Evolutionary conservation across 1,140 invertebrate genomes (phyloP), one percentile per base, ranked within the genome.

Genomic region (Sarcophaga bullata): DNA sequence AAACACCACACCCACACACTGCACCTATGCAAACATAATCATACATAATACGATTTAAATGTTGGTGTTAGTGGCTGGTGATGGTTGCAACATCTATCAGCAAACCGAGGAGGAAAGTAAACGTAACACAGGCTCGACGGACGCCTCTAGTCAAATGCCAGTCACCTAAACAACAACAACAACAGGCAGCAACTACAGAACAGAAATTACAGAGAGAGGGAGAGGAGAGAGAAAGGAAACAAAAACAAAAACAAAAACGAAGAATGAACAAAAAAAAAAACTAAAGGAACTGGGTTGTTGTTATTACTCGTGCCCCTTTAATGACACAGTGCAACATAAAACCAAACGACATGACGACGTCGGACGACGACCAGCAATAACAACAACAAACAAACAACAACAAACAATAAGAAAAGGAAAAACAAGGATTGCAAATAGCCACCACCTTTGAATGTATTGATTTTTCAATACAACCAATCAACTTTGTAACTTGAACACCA

Each of bases 91-190:
- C 47, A 48, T n/a, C n/a, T n/a, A n/a, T n/a, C n/a, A n/a, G n/a
- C n/a, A n/a, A n/a, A n/a, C 62, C 37, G 37, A 75, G 37, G 49
- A 80, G 73, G 73, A 75, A 75, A 75, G 73, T 75, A 75, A 78
- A 50, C 50, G 62, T 58, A 68, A n/a, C n/a, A n/a, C 62, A 81
- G 47, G n/a, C 46, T n/a, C n/a, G n/a, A n/a, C n/a, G n/a, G n/a
- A n/a, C n/a, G n/a, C n/a, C n/a, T n/a, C n/a, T n/a, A n/a, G n/a
- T n/a, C n/a, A n/a, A 49, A 68, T 46, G n/a, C 6, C 58, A 81
- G 46, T 13, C n/a, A 73, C 49, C 62, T 46, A 3, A 54, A 9
- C 62, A 73, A 62, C 80, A 62, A 54, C 49, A 80, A n/a, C n/a
- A n/a, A 58, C 37, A 80, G n/a, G 46, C 62, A 68, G 11, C 8